phyloP scores from a whole-genome alignment of 2,797 vertebrate genomes.

The Triplophysa bombifrons region DNA sequence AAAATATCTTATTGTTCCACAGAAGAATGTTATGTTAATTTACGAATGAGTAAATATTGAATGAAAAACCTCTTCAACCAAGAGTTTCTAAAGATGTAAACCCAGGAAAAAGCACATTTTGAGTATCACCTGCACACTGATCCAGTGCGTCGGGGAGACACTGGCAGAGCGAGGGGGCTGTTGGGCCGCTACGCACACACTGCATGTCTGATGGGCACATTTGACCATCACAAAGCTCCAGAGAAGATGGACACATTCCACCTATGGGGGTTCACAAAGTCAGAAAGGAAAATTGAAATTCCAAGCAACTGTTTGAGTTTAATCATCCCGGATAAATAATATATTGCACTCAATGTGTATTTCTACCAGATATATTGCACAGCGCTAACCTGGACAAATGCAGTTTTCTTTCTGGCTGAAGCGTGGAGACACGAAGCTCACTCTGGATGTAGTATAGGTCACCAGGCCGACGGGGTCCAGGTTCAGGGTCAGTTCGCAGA shows the following conservation, averaged over 20 bases:
- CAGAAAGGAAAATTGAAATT: constrained; percentile 22
- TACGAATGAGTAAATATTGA: too few relatives aligned
- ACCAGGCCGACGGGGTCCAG: constrained; percentile 80
- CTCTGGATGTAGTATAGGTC: constrained; percentile 88
- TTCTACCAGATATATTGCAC: not conserved
- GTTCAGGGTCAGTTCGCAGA: constrained; percentile 84
- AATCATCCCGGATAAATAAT: constrained; percentile 29
- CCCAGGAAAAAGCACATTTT: not conserved
- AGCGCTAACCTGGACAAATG: constrained; percentile 71
- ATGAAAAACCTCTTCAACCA: not conserved
- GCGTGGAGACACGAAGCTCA: constrained; percentile 87
- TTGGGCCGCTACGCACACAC: constrained; percentile 80
- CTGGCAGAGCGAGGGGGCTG: constrained; percentile 87
- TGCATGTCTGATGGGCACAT: constrained; percentile 89
- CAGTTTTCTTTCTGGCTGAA: constrained; percentile 73
- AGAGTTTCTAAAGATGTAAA: not conserved
- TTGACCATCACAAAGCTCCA: constrained; percentile 84
- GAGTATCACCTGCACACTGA: constrained; percentile 84
- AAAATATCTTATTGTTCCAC: not conserved
- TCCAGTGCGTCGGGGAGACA: constrained; percentile 81
- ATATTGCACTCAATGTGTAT: constrained; percentile 54
- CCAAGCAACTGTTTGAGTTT: constrained; percentile 17
- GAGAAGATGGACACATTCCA: constrained; percentile 80
- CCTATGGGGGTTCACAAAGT: constrained; percentile 65
- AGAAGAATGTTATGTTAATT: too few relatives aligned